Conservation (phyloP, 2,888 invertebrate species). For the Drosophila cognata region DNA sequence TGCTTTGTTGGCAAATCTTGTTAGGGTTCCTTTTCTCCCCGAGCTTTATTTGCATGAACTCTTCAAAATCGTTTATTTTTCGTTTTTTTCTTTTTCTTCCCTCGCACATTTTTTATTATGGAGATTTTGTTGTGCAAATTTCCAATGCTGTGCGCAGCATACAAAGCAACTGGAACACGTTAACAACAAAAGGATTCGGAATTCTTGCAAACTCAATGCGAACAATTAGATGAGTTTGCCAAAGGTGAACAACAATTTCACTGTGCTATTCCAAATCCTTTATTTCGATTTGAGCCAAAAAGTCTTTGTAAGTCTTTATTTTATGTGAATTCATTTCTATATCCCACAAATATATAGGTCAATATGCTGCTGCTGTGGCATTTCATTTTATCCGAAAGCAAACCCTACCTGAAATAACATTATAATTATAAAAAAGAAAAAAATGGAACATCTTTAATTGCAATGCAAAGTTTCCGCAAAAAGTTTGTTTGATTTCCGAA, state of each 20-base stretch:
- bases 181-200: conserved; percentile 58
- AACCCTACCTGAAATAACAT: background rate
- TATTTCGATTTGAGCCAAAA: background rate
- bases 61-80: conserved; percentile 72
- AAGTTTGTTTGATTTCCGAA: background rate
- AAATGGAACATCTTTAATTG: background rate
- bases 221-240: conserved; percentile 54
- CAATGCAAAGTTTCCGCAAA: conserved; percentile 8
- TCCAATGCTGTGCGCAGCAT: conserved; percentile 64
- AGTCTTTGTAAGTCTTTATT: background rate
- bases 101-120: conserved; percentile 44
- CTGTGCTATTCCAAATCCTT: conserved; percentile 20
- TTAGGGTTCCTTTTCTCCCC: conserved; percentile 56
- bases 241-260: conserved; percentile 41
- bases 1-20: conserved; percentile 72
- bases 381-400: background rate
- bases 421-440: background rate
- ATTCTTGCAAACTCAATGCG: conserved; percentile 34
- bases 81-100: background rate
- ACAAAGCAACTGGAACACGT: conserved; percentile 60
- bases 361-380: background rate
- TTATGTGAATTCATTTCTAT: background rate
- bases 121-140: conserved; percentile 75
- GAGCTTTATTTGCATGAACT: conserved; percentile 61
- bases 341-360: background rate